Percentiles rank a stretch among this genome's conserved stretches.
phyloP scores from a whole-genome alignment of 2,797 vertebrate genomes.

The Cyclopterus lumpus region DNA sequence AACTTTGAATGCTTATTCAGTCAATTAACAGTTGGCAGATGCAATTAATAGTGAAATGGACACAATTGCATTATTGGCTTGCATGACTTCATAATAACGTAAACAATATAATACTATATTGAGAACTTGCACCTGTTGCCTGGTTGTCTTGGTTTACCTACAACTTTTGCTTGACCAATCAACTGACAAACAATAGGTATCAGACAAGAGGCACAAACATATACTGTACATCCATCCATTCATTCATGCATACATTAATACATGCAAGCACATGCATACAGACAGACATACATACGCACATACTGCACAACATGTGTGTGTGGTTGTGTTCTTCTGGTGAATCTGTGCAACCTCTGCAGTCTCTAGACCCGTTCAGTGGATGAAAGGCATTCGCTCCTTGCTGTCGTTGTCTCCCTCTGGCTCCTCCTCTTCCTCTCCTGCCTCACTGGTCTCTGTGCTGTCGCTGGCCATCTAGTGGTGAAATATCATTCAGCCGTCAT shows the following conservation, averaged over 20 bases:
- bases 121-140: constrained; percentile 80
- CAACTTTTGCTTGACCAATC: constrained; percentile 84
- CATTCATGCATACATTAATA: constrained; percentile 46
- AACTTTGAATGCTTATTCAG: constrained; percentile 24
- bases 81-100: constrained; percentile 78
- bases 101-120: constrained; percentile 80
- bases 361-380: constrained; percentile 87
- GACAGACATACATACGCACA: constrained; percentile 47
- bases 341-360: constrained; percentile 60
- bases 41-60: constrained; percentile 36
- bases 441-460: constrained; percentile 99
- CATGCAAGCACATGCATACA: constrained; percentile 60
- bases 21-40: constrained; percentile 31
- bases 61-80: constrained; percentile 43
- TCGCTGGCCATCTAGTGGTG: constrained; percentile 94
- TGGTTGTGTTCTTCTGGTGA: constrained; percentile 76
- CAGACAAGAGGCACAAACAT: constrained; percentile 76
- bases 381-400: constrained; percentile 98
- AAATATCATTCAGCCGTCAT: constrained; percentile 30
- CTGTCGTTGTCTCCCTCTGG: constrained; percentile 96
- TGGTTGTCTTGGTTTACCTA: constrained; percentile 42
- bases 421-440: constrained; percentile 98
- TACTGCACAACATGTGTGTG: constrained; percentile 88
- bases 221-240: constrained; percentile 49
- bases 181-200: constrained; percentile 84